A percentile compares a stretch with the other conserved stretches of the same genome.
Evolutionary conservation across 2,113 vertebrate genomes (phyloP).

Genomic region (Kobus ellipsiprymnus): DNA sequence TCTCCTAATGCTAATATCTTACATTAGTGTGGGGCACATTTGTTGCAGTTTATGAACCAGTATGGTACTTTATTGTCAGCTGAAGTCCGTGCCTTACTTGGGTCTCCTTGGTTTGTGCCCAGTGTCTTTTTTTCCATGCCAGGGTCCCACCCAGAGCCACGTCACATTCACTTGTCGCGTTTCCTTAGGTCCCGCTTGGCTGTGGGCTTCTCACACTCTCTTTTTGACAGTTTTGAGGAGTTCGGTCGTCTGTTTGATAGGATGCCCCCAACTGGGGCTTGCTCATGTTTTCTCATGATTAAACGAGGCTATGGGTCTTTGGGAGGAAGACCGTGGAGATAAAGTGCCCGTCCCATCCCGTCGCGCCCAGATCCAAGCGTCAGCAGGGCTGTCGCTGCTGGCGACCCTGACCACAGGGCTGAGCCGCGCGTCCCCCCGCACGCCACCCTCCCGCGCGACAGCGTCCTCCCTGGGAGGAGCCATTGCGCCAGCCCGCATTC

Average conservation of each 20-base stretch:
- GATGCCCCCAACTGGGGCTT: background rate
- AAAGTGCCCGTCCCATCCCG: background rate
- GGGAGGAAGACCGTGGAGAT: background rate
- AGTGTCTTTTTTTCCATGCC: background rate
- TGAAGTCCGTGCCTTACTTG: background rate
- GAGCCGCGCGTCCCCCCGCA: background rate
- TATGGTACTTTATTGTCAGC: background rate
- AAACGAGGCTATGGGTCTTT: no score
- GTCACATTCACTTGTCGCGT: no score
- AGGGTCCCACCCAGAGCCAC: background rate
- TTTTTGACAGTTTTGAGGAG: background rate
- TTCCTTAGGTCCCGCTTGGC: background rate
- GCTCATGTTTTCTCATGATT: background rate
- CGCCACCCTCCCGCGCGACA: fast-evolving
- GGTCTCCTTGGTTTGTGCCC: background rate
- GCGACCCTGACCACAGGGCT: background rate
- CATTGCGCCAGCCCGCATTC: background rate
- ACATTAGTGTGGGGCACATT: background rate
- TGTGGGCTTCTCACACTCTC: background rate
- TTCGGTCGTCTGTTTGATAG: background rate
- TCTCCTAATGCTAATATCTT: background rate
- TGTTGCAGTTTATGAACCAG: background rate
- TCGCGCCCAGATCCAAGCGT: background rate
- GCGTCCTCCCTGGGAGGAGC: background rate
- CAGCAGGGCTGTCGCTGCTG: background rate